phyloP scores from a whole-genome alignment of 2,797 vertebrate species.

The Helostoma temminkii region DNA sequence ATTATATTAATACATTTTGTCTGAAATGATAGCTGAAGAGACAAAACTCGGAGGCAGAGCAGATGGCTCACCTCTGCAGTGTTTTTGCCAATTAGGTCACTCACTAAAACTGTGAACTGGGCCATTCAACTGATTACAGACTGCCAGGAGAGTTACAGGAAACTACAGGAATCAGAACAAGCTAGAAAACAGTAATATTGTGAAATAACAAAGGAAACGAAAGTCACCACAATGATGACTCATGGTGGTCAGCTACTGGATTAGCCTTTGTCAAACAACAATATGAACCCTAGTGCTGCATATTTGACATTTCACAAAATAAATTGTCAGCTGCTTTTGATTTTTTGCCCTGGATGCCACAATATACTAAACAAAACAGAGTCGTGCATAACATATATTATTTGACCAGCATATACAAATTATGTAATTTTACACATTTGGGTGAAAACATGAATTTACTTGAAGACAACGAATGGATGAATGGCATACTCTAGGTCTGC shows the following conservation, averaged over 20 bases:
- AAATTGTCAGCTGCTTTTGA: conserved; percentile 42
- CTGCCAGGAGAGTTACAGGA: conserved; percentile 52
- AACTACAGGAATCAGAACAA: conserved; percentile 65
- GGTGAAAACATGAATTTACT: conserved; percentile 15
- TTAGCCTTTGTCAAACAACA: conserved; percentile 72
- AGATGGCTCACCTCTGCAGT: conserved; percentile 48
- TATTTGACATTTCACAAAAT: conserved; percentile 59
- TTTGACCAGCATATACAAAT: not conserved
- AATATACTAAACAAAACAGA: conserved; percentile 8
- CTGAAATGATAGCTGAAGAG: conserved; percentile 27
- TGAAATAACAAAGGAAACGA: conserved; percentile 67
- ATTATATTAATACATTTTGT: conserved; percentile 36
- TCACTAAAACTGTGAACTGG: conserved; percentile 54
- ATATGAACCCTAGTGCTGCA: conserved; percentile 50
- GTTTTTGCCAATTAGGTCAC: conserved; percentile 63
- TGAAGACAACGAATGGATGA: conserved; percentile 13
- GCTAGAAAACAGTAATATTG: conserved; percentile 60
- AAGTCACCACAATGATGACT: conserved; percentile 75
- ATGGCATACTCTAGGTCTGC: conserved; percentile 6
- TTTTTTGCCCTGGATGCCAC: conserved; percentile 20
- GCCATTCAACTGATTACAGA: conserved; percentile 63
- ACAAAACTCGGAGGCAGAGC: conserved; percentile 20
- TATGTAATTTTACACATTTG: conserved; percentile 5
- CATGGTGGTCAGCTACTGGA: conserved; percentile 72
- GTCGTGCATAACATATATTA: conserved; percentile 11